phyloP scores from a whole-genome alignment of 2,113 vertebrate species.

The Capra hircus region DNA sequence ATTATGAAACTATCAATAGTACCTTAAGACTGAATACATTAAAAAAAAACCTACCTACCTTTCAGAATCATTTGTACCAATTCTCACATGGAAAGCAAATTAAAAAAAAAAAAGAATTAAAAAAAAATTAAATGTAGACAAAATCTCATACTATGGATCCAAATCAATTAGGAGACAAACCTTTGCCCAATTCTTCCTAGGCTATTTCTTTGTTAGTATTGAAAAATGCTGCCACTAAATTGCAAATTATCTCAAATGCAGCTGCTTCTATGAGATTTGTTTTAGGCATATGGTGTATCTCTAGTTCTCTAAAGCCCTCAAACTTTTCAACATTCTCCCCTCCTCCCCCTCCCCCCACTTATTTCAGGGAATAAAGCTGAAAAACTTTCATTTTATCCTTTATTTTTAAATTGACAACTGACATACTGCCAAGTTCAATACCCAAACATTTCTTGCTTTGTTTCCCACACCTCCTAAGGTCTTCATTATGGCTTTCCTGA shows the following conservation, averaged over 20 bases:
- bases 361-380: not conserved
- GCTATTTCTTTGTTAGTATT: conserved; percentile 25
- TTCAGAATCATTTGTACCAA: conserved; percentile 68
- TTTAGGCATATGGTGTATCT: not conserved
- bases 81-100: conserved; percentile 84
- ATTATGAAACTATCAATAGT: not conserved
- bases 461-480: not conserved
- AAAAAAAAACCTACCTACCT: conserved; percentile 79
- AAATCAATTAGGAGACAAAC: conserved; percentile 48
- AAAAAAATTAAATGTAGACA: conserved; percentile 41
- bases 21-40: not conserved
- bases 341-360: not conserved
- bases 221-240: not conserved
- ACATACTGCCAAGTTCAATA: not conserved
- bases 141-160: conserved; percentile 26
- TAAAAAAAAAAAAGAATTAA: conserved; percentile 69
- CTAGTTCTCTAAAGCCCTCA: not conserved
- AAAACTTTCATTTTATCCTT: not conserved
- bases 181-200: not conserved
- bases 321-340: not conserved
- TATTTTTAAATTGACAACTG: not conserved
- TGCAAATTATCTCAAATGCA: not conserved
- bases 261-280: not conserved
- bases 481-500: not conserved
- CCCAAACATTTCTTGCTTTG: not conserved